phyloP scores from a whole-genome alignment of 2,797 vertebrate species.

The Peromyscus eremicus region DNA sequence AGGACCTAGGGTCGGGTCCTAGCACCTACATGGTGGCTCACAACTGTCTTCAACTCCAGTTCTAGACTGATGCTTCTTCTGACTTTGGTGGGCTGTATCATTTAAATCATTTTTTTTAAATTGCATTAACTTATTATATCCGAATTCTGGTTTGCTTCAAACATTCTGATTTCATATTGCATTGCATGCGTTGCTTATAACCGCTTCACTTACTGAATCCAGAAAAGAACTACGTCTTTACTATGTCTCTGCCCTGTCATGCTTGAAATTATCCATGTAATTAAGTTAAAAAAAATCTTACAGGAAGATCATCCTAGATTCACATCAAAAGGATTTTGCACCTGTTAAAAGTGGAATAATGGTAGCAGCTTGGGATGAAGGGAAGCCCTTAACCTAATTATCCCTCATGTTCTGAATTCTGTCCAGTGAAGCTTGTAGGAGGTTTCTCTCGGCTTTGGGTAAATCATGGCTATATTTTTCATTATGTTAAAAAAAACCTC shows the following conservation, averaged over 20 bases:
- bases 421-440: neutral
- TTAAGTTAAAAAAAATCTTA: slow-evolving; percentile 8
- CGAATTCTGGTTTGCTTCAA: slow-evolving; percentile 34
- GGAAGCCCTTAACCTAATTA: neutral
- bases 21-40: neutral
- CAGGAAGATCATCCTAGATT: slow-evolving; percentile 26
- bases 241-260: neutral
- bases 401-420: neutral
- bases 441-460: neutral
- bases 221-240: slow-evolving; percentile 28
- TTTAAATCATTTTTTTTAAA: slow-evolving; percentile 46
- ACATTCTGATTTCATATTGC: slow-evolving; percentile 47
- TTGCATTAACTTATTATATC: neutral
- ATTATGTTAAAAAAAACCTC: neutral
- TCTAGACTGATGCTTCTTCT: neutral
- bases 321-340: neutral
- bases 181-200: neutral
- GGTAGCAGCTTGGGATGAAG: neutral
- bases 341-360: neutral
- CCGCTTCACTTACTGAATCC: slow-evolving; percentile 17
- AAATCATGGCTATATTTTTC: slow-evolving; percentile 21
- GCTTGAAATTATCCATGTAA: slow-evolving; percentile 41
- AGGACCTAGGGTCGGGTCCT: too few species aligned
- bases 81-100: neutral
- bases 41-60: neutral